Evolutionary conservation across 1,140 invertebrate species (phyloP).

Genomic region (Belonocnema kinseyi): DNA sequence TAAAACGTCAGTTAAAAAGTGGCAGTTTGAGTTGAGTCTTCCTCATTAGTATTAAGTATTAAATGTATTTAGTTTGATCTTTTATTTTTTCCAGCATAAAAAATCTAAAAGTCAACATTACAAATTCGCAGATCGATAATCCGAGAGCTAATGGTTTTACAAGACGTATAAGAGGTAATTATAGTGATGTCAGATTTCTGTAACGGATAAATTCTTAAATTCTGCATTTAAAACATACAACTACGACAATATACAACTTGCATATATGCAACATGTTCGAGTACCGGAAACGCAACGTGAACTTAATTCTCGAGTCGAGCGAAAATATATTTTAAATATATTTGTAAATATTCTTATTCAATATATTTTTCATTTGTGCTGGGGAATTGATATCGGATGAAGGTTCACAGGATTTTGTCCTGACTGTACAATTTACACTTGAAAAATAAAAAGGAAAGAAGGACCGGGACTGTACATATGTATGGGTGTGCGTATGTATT

Average conservation of each 20-base stretch:
- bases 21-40: conserved; percentile 13
- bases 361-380: conserved; percentile 12
- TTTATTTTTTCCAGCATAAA: background rate
- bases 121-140: conserved; percentile 34
- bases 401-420: background rate
- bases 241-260: background rate
- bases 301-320: conserved; percentile 2
- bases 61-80: background rate
- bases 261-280: conserved; percentile 12
- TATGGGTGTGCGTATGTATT: background rate
- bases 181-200: conserved; percentile 6
- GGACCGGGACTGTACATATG: too few relatives aligned
- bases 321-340: conserved; percentile 7
- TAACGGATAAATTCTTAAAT: background rate
- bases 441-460: too few relatives aligned
- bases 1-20: background rate
- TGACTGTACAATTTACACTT: background rate
- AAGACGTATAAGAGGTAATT: background rate
- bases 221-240: background rate
- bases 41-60: background rate
- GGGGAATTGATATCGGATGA: conserved; percentile 55
- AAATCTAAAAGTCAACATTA: conserved; percentile 2
- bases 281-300: conserved; percentile 12
- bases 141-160: conserved; percentile 43
- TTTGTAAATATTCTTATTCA: background rate